These are phyloP conservation scores for Paedocypris micromegethes DNA, from an alignment of 2,797 vertebrate genomes.

Conservation along the genomic window DNA sequence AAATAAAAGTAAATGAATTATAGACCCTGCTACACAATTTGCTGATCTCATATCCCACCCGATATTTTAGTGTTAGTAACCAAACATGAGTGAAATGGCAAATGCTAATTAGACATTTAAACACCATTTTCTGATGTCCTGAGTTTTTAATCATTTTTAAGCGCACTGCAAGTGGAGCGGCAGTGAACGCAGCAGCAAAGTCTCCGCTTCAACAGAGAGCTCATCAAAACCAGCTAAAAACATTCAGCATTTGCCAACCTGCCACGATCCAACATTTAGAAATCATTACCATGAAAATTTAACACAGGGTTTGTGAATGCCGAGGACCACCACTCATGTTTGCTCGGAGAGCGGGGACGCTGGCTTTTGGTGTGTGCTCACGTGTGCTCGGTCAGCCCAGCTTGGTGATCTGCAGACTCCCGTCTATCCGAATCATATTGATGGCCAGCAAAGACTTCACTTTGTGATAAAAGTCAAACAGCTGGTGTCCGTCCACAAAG, in stretches of 20 bases:
- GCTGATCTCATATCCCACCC: constrained; percentile 43
- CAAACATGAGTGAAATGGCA: constrained; percentile 13
- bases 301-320: constrained; percentile 26
- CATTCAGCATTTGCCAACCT: constrained; percentile 40
- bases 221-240: constrained; percentile 40
- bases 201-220: constrained; percentile 29
- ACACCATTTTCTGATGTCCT: constrained; percentile 30
- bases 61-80: constrained; percentile 53
- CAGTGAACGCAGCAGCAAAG: constrained; percentile 30
- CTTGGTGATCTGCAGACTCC: constrained; percentile 96
- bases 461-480: constrained; percentile 99
- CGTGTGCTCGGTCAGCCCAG: constrained; percentile 74
- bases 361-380: constrained; percentile 46
- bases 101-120: constrained; percentile 11
- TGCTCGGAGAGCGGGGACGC: constrained; percentile 55
- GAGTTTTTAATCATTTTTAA: constrained; percentile 23
- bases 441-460: constrained; percentile 89
- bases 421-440: constrained; percentile 92
- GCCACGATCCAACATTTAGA: constrained; percentile 27
- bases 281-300: constrained; percentile 17
- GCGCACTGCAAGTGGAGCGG: constrained; percentile 5
- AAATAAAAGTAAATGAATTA: constrained; percentile 24
- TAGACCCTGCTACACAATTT: constrained; percentile 35
- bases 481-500: constrained; percentile 97
- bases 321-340: constrained; percentile 53